Evolutionary conservation across 1,140 invertebrate species (phyloP).

Genomic region (Micrasema minimum): DNA sequence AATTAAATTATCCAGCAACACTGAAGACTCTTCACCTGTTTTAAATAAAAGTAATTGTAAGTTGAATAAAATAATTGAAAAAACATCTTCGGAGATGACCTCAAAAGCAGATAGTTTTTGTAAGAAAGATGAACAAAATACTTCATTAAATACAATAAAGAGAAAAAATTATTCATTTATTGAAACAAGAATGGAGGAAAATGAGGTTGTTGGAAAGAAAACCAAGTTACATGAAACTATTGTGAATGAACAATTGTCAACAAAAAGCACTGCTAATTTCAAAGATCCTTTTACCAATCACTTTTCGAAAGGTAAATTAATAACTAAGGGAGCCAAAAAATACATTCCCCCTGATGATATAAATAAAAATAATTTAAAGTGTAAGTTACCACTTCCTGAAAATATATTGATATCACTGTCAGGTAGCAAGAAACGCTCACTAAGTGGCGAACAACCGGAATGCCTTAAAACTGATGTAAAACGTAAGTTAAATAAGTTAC

Average conservation of each 20-base stretch:
- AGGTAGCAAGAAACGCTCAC: constrained; percentile 56
- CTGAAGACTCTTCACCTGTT: too few species aligned
- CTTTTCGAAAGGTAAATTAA: constrained; percentile 51
- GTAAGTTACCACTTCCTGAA: constrained; percentile 62
- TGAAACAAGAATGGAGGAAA: neutral
- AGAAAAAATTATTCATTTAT: neutral
- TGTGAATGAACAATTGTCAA: neutral
- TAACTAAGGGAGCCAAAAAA: constrained; percentile 66
- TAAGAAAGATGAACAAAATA: too few species aligned
- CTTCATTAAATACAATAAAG: neutral
- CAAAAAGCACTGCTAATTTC: neutral
- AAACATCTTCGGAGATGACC: too few species aligned
- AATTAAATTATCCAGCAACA: too few species aligned
- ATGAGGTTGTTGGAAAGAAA: constrained; percentile 3
- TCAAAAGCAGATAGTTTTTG: too few species aligned
- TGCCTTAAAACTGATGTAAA: neutral
- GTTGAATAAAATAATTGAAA: too few species aligned
- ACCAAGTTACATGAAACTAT: neutral
- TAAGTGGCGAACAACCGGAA: neutral
- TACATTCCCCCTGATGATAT: constrained; percentile 64
- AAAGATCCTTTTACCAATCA: constrained; percentile 4
- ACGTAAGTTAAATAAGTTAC: constrained; percentile 30
- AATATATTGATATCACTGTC: constrained; percentile 59
- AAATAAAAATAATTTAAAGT: constrained; percentile 59
- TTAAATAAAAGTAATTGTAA: too few species aligned